Conservation (phyloP, 2,113 vertebrate species). For the Chunga burmeisteri region DNA sequence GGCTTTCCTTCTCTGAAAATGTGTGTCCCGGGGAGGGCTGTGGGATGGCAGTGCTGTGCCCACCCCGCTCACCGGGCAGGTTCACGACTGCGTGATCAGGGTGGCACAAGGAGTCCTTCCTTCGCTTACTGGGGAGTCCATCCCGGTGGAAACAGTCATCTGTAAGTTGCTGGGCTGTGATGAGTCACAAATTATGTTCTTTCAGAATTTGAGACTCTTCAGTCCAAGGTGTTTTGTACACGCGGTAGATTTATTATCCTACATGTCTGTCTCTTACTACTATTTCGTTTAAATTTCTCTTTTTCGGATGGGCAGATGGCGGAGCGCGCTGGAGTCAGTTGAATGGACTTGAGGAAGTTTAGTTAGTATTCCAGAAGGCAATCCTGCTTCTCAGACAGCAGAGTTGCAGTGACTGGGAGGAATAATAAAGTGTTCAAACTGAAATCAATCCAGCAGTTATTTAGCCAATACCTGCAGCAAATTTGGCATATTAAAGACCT, state of each 20-base stretch:
- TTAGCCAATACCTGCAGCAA: slow-evolving; percentile 67
- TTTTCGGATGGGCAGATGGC: not conserved
- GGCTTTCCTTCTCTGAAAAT: not conserved
- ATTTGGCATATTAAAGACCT: slow-evolving; percentile 39
- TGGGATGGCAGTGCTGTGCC: not conserved
- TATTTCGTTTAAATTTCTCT: too few species aligned
- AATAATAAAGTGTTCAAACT: slow-evolving; percentile 35
- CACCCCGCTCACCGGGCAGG: rapidly evolving
- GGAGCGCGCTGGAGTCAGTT: not conserved
- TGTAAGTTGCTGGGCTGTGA: not conserved
- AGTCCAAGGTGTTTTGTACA: not conserved
- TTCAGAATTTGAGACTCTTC: not conserved
- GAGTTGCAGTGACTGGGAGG: not conserved
- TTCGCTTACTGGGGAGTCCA: rapidly evolving
- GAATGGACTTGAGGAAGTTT: not conserved
- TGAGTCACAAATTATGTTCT: not conserved
- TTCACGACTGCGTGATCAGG: not conserved
- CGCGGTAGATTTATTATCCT: not conserved
- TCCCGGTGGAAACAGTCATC: not conserved
- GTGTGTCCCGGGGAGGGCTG: rapidly evolving
- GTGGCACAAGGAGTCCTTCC: not conserved
- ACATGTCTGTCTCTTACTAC: not conserved
- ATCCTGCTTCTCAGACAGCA: not conserved
- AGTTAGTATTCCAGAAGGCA: slow-evolving; percentile 31
- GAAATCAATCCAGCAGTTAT: slow-evolving; percentile 42